Evolutionary conservation across 2,797 vertebrate genomes (phyloP).

Genomic region (Acomys russatus): DNA sequence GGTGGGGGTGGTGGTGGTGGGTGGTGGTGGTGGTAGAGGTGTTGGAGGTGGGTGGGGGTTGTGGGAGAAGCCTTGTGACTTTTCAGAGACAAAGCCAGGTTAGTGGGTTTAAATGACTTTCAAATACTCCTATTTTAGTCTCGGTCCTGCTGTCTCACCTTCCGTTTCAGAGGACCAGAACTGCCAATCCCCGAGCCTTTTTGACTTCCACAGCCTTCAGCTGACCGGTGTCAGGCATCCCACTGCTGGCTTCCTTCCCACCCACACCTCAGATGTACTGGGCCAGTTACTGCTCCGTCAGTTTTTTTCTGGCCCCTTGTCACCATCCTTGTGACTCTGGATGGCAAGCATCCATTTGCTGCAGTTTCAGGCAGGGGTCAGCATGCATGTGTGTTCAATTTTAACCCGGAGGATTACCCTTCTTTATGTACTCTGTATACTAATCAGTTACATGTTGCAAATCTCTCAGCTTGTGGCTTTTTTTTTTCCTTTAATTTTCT

Average conservation of each 20-base stretch:
- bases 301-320: conserved; percentile 38
- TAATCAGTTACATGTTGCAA: conserved; percentile 65
- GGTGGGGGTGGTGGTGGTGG: too few relatives aligned
- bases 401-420: conserved; percentile 54
- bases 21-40: too few relatives aligned
- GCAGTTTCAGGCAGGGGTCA: conserved; percentile 49
- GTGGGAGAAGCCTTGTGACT: not conserved
- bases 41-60: not conserved
- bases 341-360: conserved; percentile 44
- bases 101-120: conserved; percentile 60
- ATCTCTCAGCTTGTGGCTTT: conserved; percentile 43
- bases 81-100: conserved; percentile 7
- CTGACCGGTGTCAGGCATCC: conserved; percentile 18
- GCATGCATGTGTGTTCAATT: conserved; percentile 60
- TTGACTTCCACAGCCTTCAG: conserved; percentile 42
- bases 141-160: conserved; percentile 18
- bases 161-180: conserved; percentile 60
- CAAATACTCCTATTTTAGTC: conserved; percentile 63
- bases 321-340: conserved; percentile 20
- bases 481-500: conserved; percentile 36
- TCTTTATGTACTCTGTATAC: conserved; percentile 50
- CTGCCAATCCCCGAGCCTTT: conserved; percentile 2
- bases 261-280: conserved; percentile 14
- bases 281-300: not conserved
- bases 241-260: not conserved